Base-by-base conservation (phyloP, 2,113 vertebrate species). In the Rhinichthys klamathensis region DNA sequence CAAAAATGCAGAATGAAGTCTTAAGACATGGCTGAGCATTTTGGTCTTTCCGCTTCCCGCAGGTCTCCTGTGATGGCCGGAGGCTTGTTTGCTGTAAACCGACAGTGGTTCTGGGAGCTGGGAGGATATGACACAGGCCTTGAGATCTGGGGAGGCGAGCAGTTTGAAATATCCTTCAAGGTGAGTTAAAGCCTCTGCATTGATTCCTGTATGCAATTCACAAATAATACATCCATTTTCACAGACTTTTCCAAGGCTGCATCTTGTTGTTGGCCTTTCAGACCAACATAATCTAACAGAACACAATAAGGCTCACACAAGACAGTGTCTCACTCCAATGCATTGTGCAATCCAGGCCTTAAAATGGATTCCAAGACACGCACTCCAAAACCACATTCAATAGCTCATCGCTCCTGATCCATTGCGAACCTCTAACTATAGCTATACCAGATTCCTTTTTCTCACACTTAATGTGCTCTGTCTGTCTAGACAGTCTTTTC, bases 41-140 rank as follows among this genome's bases (percentile, higher is more conserved):
- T 84, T 32, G 30, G 12, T 86, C 85, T 21, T 84, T 8, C 51
- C 51, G n/a, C 58, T 81, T 90, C 72, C 23, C 90, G 90, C 93
- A 97, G 96, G 93, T 97, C 96, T 85, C 96, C 96, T 70, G 96
- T 97, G 44, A 97, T 97, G 96, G 96, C 96, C 67, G 96, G 96
- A 83, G 96, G 96, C 84, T 94, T 97, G 1, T 97, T 97, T 90
- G 94, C 96, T 0, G 94, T 97, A 73, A 92, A 97, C 88, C 94
- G 95, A 21, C 94, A 94, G 23, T 97, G 96, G 96, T 97, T 97
- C 91, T 97, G 95, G 95, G 95, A 96, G 74, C 88, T 96, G 82
- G 96, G 95, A 88, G 96, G 95, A 80, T 95, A 95, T 3, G 95
- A 95, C 90, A 93, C 93, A 0, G 95, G 95, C 6, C 92, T 95